These are phyloP conservation scores for Leuciscus idus DNA, from an alignment of 2,113 vertebrate genomes.

Conservation along the genomic window DNA sequence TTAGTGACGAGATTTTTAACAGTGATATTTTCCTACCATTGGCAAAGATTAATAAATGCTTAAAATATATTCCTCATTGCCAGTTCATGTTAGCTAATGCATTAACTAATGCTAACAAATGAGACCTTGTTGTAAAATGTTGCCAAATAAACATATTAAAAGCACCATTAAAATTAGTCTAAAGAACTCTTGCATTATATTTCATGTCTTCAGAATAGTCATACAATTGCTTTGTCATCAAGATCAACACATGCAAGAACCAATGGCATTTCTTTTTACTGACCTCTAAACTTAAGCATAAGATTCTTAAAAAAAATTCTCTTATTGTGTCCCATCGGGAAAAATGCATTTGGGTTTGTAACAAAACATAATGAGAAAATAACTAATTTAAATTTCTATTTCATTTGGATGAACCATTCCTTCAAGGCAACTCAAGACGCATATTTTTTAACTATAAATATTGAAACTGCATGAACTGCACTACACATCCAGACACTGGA, in stretches of 20 bases:
- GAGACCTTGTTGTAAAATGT: no score
- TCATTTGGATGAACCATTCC: background rate
- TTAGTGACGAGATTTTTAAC: no score
- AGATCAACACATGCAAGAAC: background rate
- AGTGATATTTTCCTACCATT: no score
- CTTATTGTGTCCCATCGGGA: background rate
- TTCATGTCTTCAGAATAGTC: background rate
- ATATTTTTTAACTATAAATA: background rate
- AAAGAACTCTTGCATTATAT: background rate
- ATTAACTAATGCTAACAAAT: no score
- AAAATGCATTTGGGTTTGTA: background rate
- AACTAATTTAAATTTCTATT: background rate
- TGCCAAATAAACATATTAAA: background rate
- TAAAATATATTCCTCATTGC: no score
- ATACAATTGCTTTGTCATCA: background rate
- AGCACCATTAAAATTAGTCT: background rate
- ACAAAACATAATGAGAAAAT: background rate
- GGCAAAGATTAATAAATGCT: no score
- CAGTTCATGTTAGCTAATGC: no score
- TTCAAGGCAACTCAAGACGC: background rate
- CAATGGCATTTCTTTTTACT: background rate
- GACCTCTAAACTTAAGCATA: background rate
- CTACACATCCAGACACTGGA: background rate
- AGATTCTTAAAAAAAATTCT: no score
- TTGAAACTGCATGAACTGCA: background rate